Evolutionary conservation across 2,797 vertebrate species (phyloP), one percentile per base, ranked within the genome.

Genomic region (Mus minutoides): DNA sequence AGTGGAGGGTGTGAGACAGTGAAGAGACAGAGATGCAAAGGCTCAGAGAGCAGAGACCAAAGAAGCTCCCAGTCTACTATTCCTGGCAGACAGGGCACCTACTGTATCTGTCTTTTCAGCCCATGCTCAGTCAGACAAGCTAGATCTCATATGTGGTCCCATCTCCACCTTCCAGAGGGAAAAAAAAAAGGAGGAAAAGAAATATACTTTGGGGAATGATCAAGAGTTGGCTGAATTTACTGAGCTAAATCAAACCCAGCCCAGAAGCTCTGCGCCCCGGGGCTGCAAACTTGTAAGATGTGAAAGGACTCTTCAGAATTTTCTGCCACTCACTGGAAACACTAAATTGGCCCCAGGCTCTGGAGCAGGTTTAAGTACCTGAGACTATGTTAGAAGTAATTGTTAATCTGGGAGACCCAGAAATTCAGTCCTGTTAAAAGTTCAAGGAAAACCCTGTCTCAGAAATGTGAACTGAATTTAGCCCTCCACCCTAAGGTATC

Each of bases 291-390:
- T 31, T 64, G 21, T n/a, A 31, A 67, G 34, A 43, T 16, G 26
- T 14, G 7, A 52, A 56, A 78, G 34, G 69, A 31, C 31, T 62
- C 82, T 69, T 73, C 52, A 49, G 92, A 60, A 87, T 40, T 86
- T 92, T 58, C 78, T 49, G 0, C 8, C 40, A 71, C 67, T 94
- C 54, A 1, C n/a, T 26, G 26, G 49, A 91, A 96, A 76, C 67
- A 34, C 60, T 46, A 21, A 76, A 34, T 52, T 75, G 69, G 89
- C 89, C 54, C 37, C 78, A 52, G 78, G 86, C 60, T 62, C n/a
- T 58, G n/a, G n/a, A 89, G n/a, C 54, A 11, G 67, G 40, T 92
- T 95, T 69, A 77, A 95, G 86, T 56, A 29, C 46, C 94, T 83
- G 62, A 92, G 21, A 29, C 83, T 76, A 93, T 58, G 77, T 88